Conservation (phyloP, 2,797 vertebrate genomes). For the Enteromius afrohamiltoni region DNA sequence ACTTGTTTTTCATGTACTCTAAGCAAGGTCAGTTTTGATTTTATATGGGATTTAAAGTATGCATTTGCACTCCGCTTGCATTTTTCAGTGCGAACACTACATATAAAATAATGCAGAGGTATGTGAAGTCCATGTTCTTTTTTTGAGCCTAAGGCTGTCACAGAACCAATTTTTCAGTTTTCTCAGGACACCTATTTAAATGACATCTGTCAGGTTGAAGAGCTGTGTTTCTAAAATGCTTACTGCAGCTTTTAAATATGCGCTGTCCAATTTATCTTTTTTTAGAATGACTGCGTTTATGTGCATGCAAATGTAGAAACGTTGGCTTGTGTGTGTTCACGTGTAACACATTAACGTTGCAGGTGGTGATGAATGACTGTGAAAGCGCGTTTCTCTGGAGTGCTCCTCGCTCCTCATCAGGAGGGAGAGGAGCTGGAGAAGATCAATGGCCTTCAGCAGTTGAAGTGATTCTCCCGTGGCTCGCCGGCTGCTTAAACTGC, state of each 20-base stretch:
- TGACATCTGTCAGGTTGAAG: neutral
- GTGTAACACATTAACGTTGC: slow-evolving; percentile 19
- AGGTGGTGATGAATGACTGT: slow-evolving; percentile 49
- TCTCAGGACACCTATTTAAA: neutral
- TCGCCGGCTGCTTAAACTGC: slow-evolving; percentile 26
- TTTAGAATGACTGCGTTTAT: neutral
- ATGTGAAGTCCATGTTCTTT: neutral
- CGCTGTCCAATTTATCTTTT: neutral
- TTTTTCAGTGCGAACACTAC: neutral
- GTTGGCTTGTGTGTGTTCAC: neutral
- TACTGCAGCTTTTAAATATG: neutral
- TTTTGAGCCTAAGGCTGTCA: neutral
- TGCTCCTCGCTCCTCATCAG: slow-evolving; percentile 2
- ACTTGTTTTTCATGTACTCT: neutral
- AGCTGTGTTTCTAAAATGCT: neutral
- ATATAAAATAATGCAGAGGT: neutral
- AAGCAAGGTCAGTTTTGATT: neutral
- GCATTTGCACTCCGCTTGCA: neutral
- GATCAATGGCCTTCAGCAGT: slow-evolving; percentile 54
- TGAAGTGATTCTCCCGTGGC: slow-evolving; percentile 40
- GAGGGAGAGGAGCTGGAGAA: slow-evolving; percentile 34
- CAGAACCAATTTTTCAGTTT: slow-evolving; percentile 8
- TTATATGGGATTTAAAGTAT: neutral
- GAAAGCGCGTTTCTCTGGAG: slow-evolving; percentile 34
- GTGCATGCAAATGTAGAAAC: neutral